Evolutionary conservation across 1,140 invertebrate genomes (phyloP).

Genomic region (Calycopis cecrops): DNA sequence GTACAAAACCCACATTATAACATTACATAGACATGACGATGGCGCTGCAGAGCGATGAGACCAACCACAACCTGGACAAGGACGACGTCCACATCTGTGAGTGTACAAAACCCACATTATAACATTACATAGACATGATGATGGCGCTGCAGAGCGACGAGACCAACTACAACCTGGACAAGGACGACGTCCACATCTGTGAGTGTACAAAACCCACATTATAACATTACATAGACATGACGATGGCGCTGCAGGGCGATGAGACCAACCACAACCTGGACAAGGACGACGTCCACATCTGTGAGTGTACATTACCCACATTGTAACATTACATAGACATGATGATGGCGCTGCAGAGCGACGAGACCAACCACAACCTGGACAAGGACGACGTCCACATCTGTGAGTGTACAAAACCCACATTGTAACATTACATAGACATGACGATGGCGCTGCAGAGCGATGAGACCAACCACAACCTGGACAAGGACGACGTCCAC

Average conservation of each 20-base stretch:
- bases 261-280: too few relatives aligned
- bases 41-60: conserved; percentile 48
- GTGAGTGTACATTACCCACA: too few relatives aligned
- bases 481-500: too few relatives aligned
- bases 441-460: too few relatives aligned
- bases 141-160: conserved; percentile 54
- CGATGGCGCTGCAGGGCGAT: too few relatives aligned
- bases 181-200: conserved; percentile 59
- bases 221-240: too few relatives aligned
- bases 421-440: too few relatives aligned
- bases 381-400: conserved; percentile 51
- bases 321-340: too few relatives aligned
- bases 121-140: conserved; percentile 70
- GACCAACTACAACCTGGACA: conserved; percentile 35
- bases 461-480: too few relatives aligned
- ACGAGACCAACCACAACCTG: conserved; percentile 42
- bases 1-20: too few relatives aligned
- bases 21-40: conserved; percentile 71
- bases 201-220: conserved; percentile 34
- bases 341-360: conserved; percentile 59
- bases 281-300: too few relatives aligned
- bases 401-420: conserved; percentile 48
- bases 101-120: too few relatives aligned
- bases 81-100: conserved; percentile 60
- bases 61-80: conserved; percentile 36